phyloP scores from a whole-genome alignment of 2,113 vertebrate species.

The Turdus rufiventris region DNA sequence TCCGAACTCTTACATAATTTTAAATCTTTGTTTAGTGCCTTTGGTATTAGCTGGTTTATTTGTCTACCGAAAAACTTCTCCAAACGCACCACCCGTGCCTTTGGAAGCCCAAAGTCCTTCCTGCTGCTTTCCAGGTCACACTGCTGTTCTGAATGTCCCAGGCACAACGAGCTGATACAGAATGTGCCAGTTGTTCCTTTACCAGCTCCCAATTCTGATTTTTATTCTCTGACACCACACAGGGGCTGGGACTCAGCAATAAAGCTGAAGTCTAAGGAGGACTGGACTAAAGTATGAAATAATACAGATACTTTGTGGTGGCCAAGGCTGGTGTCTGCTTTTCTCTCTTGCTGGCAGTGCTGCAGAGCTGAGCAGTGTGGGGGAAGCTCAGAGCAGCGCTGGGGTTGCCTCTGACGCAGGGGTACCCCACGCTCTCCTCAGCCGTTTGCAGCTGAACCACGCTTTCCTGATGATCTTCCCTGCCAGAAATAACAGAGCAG shows the following conservation, averaged over 20 bases:
- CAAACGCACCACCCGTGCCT: fast-evolving
- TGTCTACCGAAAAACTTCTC: neutral
- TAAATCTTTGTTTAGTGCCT: neutral
- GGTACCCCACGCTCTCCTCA: neutral
- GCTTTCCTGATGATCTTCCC: neutral
- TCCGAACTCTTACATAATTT: neutral
- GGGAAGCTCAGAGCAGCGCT: neutral
- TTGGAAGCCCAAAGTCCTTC: neutral
- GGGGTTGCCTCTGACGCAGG: neutral
- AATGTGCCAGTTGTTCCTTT: neutral
- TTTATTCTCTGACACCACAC: neutral
- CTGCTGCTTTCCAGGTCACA: neutral
- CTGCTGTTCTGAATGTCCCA: neutral
- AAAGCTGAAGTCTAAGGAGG: neutral
- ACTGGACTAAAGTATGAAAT: neutral
- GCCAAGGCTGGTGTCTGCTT: neutral
- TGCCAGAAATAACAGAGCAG: neutral
- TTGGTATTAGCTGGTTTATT: neutral
- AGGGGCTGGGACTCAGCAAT: neutral
- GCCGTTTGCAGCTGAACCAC: fast-evolving
- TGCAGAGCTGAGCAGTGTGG: neutral
- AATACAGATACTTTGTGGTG: neutral
- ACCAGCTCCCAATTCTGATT: neutral
- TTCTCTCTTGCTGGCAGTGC: neutral
- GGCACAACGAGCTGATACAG: neutral